Conservation (phyloP, 2,113 vertebrate genomes). For the Alethe diademata region DNA sequence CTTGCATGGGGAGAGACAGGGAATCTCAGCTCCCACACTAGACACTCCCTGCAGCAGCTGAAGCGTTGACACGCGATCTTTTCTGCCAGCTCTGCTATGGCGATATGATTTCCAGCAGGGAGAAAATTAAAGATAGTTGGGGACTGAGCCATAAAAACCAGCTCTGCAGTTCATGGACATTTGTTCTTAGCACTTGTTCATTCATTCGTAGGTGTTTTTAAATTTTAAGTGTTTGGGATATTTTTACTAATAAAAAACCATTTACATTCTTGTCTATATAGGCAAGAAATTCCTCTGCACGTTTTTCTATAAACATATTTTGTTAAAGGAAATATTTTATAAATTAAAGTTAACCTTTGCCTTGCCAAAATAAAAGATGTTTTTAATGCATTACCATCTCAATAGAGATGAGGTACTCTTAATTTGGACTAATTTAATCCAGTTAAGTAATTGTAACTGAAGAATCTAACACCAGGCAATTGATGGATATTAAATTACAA, state of each 20-base stretch:
- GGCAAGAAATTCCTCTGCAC: background rate
- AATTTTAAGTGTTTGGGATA: background rate
- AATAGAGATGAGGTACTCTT: background rate
- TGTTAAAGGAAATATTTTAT: background rate
- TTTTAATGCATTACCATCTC: background rate
- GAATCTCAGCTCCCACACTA: background rate
- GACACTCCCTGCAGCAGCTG: background rate
- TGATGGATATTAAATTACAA: background rate
- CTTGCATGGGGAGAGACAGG: background rate
- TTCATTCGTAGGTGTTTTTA: background rate
- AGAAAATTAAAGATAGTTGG: constrained; percentile 13
- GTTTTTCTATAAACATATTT: background rate
- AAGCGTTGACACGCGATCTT: background rate
- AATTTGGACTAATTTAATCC: background rate
- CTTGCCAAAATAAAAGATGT: background rate
- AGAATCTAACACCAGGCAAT: background rate
- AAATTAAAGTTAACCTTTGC: background rate
- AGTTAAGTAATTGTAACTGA: background rate
- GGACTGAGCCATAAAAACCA: background rate
- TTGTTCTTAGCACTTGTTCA: background rate
- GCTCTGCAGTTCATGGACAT: background rate
- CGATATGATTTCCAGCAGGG: background rate
- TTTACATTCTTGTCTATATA: background rate
- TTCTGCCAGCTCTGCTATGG: background rate
- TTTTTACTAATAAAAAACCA: background rate